Base-by-base conservation (phyloP, 2,888 invertebrate species). In the Zele albiditarsus region DNA sequence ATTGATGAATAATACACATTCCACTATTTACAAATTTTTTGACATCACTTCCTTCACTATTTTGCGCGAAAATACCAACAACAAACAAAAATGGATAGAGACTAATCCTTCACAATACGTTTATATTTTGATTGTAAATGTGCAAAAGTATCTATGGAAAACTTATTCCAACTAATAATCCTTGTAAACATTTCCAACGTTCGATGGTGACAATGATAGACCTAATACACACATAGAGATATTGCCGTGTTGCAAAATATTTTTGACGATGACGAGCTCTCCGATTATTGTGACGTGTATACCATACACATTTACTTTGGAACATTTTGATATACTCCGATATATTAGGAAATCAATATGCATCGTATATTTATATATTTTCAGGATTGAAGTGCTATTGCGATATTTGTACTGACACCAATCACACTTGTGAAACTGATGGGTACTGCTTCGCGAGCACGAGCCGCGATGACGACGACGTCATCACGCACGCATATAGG, bases 371-470 rank as follows among this genome's bases (percentile, higher is more conserved):
- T 31, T 16, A 66, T 74, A 25, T 77, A 73, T 75, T 91, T 91
- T 74, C 90, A 95, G 95, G 93, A 80, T 90, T 96, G 84, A 94
- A 94, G 90, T 97, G 97, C 89, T 94, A 94, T 90, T 97, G 97
- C 91, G 95, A 95, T 86, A 93, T 94, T 84, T 94, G 95, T 85
- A 90, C 91, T 80, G 93, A 94, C 16, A 92, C 92, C 71, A 96
- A 97, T 88, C 91, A 93, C 86, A 95, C 96, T 42, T 97, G 97
- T 90, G 94, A 94, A 89, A 97, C 97, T 4, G 96, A 97, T 90
- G 97, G 97, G 60, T 94, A 94, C 87, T 97, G 97, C 89, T 97
- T 95, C 85, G 95, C 96, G 3, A 94, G 96, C 73, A 94, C 95
- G 78, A 93, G 92, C 78, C 87, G 93, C 80, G 91, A 92, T 71